These are phyloP conservation scores for Oligia fasciuncula DNA, from an alignment of 2,888 invertebrate genomes.

Conservation along the genomic window DNA sequence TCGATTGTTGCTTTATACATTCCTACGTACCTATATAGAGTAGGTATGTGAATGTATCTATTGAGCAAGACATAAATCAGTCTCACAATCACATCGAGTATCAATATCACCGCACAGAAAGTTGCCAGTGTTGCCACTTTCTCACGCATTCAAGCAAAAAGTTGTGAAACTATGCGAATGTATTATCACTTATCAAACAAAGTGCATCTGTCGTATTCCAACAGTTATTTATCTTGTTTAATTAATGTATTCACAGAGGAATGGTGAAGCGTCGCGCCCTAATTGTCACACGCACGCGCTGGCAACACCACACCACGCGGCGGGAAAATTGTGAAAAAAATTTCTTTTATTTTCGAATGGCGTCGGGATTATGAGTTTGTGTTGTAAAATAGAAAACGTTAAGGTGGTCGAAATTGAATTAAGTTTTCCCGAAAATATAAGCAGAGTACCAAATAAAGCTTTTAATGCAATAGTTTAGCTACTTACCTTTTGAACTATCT, in stretches of 20 bases:
- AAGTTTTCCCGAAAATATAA: background rate
- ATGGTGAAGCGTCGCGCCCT: constrained; percentile 77
- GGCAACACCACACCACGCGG: constrained; percentile 54
- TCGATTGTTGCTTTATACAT: background rate
- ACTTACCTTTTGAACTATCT: background rate
- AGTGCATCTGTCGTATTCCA: constrained; percentile 55
- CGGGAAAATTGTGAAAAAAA: constrained; percentile 53
- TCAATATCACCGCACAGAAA: constrained; percentile 52
- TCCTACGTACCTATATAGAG: background rate
- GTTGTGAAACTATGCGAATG: constrained; percentile 58
- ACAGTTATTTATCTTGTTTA: constrained; percentile 67
- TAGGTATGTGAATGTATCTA: background rate
- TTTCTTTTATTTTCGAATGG: constrained; percentile 61
- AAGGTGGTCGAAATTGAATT: background rate
- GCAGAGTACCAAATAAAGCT: background rate
- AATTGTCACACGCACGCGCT: constrained; percentile 71
- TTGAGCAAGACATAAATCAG: constrained; percentile 28
- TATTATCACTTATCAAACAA: constrained; percentile 58
- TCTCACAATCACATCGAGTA: constrained; percentile 40
- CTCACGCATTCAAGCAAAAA: constrained; percentile 54
- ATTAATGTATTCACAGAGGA: constrained; percentile 67
- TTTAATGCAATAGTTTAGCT: too few species aligned
- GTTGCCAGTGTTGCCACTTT: constrained; percentile 56
- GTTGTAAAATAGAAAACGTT: constrained; percentile 18
- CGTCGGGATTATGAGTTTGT: constrained; percentile 9